A percentile compares a stretch with the other conserved stretches of the same genome.
phyloP scores from a whole-genome alignment of 1,140 invertebrate species.

The Cryptotermes secundus region DNA sequence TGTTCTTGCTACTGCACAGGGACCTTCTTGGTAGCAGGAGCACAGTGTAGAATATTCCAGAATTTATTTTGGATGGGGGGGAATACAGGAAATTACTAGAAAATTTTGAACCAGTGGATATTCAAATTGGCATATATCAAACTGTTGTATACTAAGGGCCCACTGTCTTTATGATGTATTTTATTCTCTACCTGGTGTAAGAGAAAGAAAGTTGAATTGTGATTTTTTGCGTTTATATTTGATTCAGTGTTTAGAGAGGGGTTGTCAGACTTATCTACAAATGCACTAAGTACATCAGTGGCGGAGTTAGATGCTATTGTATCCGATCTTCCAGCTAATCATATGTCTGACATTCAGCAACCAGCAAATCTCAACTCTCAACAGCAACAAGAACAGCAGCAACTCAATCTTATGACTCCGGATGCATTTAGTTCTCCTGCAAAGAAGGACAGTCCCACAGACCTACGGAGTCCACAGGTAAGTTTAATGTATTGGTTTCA shows the following conservation, averaged over 20 bases:
- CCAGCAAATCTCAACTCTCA: background rate
- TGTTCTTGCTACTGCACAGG: too few species aligned
- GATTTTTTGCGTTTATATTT: too few species aligned
- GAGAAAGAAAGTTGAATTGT: too few species aligned
- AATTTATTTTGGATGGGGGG: too few species aligned
- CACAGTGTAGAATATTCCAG: too few species aligned
- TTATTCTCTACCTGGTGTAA: too few species aligned
- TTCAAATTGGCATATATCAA: too few species aligned
- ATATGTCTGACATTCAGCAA: conserved; percentile 14
- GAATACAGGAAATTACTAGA: too few species aligned
- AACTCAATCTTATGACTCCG: conserved; percentile 76
- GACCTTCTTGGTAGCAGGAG: too few species aligned
- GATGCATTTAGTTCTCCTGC: conserved; percentile 78
- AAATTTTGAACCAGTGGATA: too few species aligned
- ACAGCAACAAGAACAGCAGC: conserved; percentile 10
- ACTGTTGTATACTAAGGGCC: too few species aligned
- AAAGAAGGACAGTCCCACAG: conserved; percentile 48
- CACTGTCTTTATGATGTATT: too few species aligned
- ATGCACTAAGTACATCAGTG: conserved; percentile 1
- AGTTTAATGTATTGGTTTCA: background rate
- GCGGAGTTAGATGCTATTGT: background rate
- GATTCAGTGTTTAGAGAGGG: background rate
- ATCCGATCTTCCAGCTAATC: conserved; percentile 10
- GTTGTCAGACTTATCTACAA: conserved; percentile 13
- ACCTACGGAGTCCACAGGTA: background rate